Evolutionary conservation across 2,113 vertebrate species (phyloP), one percentile per base, ranked within the genome.

Genomic region (human): DNA sequence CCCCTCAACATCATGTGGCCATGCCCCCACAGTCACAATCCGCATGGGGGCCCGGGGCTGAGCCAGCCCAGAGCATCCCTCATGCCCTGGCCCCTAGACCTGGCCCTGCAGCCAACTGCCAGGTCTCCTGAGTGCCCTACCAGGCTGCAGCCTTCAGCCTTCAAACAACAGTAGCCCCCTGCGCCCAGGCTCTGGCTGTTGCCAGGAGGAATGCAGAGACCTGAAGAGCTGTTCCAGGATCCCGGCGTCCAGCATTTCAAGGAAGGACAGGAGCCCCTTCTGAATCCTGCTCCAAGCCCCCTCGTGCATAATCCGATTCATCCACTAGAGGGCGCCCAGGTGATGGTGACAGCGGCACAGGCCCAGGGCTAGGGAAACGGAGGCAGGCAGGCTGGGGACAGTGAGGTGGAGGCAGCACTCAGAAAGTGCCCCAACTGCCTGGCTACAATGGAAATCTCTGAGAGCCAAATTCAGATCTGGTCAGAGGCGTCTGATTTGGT

Each of bases 251-350:
- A 6, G 38, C 1, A 0, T 35, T n/a, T 80, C 45, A 25, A 68
- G 22, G 16, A 18, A 78, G 20, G 38, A 23, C 8, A 11, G 14
- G 32, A 68, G 18, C 1, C 0, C 1, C 5, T 57, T 81, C 27
- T 27, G 55, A 12, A 4, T 1, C 32, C 50, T 1, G 23, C 80
- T 61, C 45, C 38, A 6, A 89, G 32, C 50, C 32, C 68, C 8
- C 0, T 30, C 8, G 68, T 0, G 23, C 57, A 38, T 13, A 64
- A 25, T 7, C 38, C 0, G 0, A 52, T 84, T 48, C 50, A 6
- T 20, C 94, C 96, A 93, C 91, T 73, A 95, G 97, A 93, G 97
- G 97, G 93, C 45, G 9, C 9, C 57, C 52, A 43, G 0, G 0
- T 0, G 30, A 40, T 72, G 72, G 79, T 85, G 38, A 64, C 0